Conservation (phyloP, 2,888 invertebrate genomes). For the Coenonympha arcania region DNA sequence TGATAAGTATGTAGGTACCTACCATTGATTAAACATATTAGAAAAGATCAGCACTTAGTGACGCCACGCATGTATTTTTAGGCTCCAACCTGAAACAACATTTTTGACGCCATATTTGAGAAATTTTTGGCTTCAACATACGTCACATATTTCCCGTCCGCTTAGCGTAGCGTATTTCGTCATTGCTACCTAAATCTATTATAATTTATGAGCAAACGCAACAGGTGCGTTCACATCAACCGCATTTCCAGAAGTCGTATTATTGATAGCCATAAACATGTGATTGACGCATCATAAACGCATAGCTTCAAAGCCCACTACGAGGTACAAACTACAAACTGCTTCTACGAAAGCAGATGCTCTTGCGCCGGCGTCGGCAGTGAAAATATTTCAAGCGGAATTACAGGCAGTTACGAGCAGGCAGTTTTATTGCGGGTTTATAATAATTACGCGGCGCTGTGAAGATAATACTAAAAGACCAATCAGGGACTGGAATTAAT, state of each 20-base stretch:
- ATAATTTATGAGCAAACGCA: no score
- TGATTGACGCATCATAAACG: slow-evolving; percentile 4
- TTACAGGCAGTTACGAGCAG: slow-evolving; percentile 2
- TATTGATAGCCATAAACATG: neutral
- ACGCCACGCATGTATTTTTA: no score
- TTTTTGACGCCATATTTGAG: no score
- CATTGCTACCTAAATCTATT: no score
- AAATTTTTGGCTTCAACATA: no score
- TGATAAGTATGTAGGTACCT: no score
- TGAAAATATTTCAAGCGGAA: slow-evolving; percentile 8
- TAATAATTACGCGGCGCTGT: slow-evolving; percentile 3
- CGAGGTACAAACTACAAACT: neutral
- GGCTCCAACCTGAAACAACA: no score
- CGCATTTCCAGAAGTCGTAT: slow-evolving; percentile 2
- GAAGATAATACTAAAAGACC: slow-evolving; percentile 1
- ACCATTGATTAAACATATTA: no score
- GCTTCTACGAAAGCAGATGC: slow-evolving; percentile 1
- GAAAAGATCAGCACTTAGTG: no score
- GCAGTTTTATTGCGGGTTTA: slow-evolving; percentile 3
- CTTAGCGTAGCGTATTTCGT: no score
- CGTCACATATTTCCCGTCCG: no score
- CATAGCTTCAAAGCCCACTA: neutral
- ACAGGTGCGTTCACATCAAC: neutral
- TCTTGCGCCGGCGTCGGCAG: neutral
- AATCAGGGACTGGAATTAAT: neutral